Evolutionary conservation across 1,140 invertebrate species (phyloP), one percentile per base, ranked within the genome.

Genomic region (Diabrotica virgifera): DNA sequence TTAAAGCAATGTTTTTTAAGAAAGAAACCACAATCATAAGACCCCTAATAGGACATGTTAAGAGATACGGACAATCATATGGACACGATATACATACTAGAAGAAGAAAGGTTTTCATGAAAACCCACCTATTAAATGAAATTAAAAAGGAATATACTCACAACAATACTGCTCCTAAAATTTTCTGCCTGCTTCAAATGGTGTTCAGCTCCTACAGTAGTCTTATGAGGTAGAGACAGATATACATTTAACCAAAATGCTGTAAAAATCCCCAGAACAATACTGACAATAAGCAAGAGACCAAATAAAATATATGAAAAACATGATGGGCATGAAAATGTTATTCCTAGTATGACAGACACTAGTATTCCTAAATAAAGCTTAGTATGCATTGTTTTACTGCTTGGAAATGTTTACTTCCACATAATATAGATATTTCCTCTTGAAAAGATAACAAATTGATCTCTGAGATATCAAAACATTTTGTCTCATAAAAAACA

Each of bases 141-240:
- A 50, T 2, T 50, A 2, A 50, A 9, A 9, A 50, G n/a, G 40
- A 59, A 36, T 52, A 63, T 12, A 70, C 72, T 61, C 74, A 83
- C 83, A 82, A 84, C 81, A 38, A 84, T 73, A 70, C 81, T 80
- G 53, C 79, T 81, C 38, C 79, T 75, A 71, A 83, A 84, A 9
- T 77, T 74, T 67, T 83, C 81, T 46, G 82, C 70, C 62, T 84
- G 82, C 14, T 80, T 80, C 13, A 80, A 68, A 5, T 78, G 80
- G 68, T 79, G 79, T 52, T 79, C 73, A 14, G 80, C 78, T n/a
- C 78, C 79, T 35, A 77, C 69, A 40, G 79, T 81, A 65, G 82
- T 82, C 70, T 82, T 81, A 71, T 84, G 82, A 58, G 78, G 79
- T n/a, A 82, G 79, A 8, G 82, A 84, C 5, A 84, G 67, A 40